Conservation (phyloP, 2,888 invertebrate species). For the Philonicus albiceps region DNA sequence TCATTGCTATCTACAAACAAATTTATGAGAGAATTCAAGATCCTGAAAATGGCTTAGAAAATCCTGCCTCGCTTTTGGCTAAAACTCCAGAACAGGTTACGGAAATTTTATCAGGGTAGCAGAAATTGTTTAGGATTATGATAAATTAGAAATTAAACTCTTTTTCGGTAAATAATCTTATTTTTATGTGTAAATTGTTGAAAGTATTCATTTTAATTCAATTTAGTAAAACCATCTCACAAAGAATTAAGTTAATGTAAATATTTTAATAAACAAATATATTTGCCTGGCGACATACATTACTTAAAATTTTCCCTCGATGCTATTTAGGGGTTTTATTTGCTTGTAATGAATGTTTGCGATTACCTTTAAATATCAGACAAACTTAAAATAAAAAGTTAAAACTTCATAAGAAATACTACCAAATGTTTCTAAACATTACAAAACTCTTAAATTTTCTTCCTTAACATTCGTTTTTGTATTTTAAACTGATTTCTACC, state of each 20-base stretch:
- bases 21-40: slow-evolving; percentile 79
- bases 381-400: too few species aligned
- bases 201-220: neutral
- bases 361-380: neutral
- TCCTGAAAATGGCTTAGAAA: slow-evolving; percentile 72
- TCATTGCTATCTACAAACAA: slow-evolving; percentile 87
- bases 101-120: slow-evolving; percentile 54
- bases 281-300: neutral
- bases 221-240: neutral
- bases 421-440: too few species aligned
- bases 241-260: neutral
- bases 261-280: neutral
- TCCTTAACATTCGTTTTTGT: too few species aligned
- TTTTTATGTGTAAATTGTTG: neutral
- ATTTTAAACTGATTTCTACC: too few species aligned
- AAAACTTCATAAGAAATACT: too few species aligned
- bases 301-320: neutral
- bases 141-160: neutral
- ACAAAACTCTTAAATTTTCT: too few species aligned
- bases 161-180: neutral
- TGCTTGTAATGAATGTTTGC: neutral
- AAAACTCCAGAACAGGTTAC: slow-evolving; percentile 79
- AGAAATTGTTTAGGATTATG: neutral
- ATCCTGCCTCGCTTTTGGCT: slow-evolving; percentile 75
- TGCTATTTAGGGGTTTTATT: neutral